Conservation (phyloP, 2,113 vertebrate genomes). For the Protobothrops flavoviridis region DNA sequence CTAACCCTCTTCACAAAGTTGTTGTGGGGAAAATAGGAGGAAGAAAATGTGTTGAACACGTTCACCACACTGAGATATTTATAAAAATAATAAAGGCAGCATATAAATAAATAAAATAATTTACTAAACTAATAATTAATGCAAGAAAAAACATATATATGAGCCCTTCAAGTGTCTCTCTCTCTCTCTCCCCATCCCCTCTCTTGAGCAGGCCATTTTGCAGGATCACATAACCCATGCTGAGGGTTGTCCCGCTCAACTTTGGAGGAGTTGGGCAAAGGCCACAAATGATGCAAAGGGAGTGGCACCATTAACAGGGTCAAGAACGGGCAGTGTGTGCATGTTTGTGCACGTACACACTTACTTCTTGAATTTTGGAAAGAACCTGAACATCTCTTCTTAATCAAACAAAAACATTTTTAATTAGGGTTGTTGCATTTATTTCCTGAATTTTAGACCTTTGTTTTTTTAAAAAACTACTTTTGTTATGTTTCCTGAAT, state of each 20-base stretch:
- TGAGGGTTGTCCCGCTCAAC: not conserved
- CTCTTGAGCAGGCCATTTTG: too few relatives aligned
- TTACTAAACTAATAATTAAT: not conserved
- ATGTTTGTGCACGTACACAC: not conserved
- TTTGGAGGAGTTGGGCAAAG: not conserved
- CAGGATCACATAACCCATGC: not conserved
- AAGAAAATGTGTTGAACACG: too few relatives aligned
- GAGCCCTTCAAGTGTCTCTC: not conserved
- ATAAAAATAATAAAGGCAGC: not conserved
- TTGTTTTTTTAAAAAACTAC: not conserved
- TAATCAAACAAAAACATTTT: not conserved
- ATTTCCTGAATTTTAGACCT: not conserved
- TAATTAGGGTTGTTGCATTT: not conserved
- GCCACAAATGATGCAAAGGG: not conserved
- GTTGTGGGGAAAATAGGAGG: not conserved
- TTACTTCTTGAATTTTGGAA: not conserved
- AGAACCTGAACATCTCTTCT: not conserved
- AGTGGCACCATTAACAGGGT: not conserved
- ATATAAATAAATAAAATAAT: not conserved
- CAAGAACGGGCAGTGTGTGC: not conserved
- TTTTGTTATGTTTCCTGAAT: not conserved
- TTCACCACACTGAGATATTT: not conserved
- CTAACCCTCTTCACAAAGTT: not conserved
- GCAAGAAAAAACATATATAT: not conserved
- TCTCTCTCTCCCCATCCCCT: not conserved